A percentile compares a stretch with the other conserved stretches of the same genome.
phyloP scores from a whole-genome alignment of 2,888 invertebrate species.

The Athetis lepigone region DNA sequence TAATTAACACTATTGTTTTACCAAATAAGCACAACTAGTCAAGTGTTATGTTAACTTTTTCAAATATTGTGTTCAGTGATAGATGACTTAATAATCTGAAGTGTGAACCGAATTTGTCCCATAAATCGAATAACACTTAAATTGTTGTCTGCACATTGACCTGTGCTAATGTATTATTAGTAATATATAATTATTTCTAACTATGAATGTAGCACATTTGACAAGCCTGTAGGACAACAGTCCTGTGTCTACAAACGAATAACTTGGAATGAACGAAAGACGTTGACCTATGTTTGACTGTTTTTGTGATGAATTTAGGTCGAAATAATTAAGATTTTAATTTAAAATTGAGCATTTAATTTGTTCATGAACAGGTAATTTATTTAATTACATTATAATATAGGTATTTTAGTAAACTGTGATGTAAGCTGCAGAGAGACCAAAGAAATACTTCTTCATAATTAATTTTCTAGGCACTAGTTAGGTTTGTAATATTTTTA shows the following conservation, averaged over 20 bases:
- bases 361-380: slow-evolving; percentile 1
- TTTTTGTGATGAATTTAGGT: background rate
- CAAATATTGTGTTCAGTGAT: background rate
- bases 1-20: background rate
- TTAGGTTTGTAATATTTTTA: background rate
- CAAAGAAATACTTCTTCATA: slow-evolving; percentile 33
- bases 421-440: background rate
- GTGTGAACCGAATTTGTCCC: background rate
- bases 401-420: background rate
- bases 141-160: background rate
- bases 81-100: background rate
- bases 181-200: slow-evolving; percentile 3
- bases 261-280: background rate
- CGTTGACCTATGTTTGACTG: background rate
- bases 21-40: background rate
- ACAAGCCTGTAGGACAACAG: background rate
- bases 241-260: background rate
- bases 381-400: background rate
- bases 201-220: background rate
- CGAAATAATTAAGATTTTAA: slow-evolving; percentile 1
- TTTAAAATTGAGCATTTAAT: background rate
- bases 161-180: too few species aligned
- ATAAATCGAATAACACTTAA: too few species aligned
- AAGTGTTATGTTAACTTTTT: background rate
- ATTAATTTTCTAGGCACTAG: slow-evolving; percentile 13